Base-by-base conservation (phyloP, 2,113 vertebrate genomes). In the Cryptotis parvus region DNA sequence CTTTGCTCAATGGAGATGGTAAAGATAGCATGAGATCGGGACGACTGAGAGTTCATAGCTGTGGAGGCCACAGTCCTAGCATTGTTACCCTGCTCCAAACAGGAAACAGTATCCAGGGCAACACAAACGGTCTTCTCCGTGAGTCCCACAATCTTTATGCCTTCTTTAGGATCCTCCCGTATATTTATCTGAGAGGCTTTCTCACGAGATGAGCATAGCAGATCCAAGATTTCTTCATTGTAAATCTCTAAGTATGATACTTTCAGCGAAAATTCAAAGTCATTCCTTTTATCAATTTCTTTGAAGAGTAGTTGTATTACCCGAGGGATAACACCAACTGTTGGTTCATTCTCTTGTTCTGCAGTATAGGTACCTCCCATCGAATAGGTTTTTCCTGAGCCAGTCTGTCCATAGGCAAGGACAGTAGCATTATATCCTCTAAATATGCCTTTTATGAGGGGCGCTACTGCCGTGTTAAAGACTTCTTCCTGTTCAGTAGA, bases 181-280 rank as follows among this genome's bases (percentile, higher is more conserved):
- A 99, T 99, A 94, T 98, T 99, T 95, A 99, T 98, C 2, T 95
- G 97, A 84, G 97, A 74, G 1, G 98, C 95, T 79, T 98, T 98
- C 0, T 99, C 99, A 95, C 98, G 99, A 75, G 98, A 97, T 0
- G 97, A 12, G 86, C 97, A 98, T 29, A 99, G 96, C 90, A 99
- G 98, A 95, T 99, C 99, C 73, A 99, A 95, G 82, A 99, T 99
- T 31, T 99, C 99, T 96, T 99, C 99, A 29, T 99, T 99, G 95
- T 99, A 99, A 88, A 99, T 98, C 99, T 99, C 99, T 27, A 99
- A 95, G 91, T 99, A 99, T 43, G 99, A 99, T 0, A 99, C 98
- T 70, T 97, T 97, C 87, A 99, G 95, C 75, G 93, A 1, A 26
- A 99, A 99, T 69, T 99, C 98, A 94, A 97, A 98, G 8, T 99